Percentiles rank a stretch among this genome's conserved stretches.
These are phyloP conservation scores for Meda fulgida DNA, from an alignment of 2,797 vertebrate species.

Conservation along the genomic window DNA sequence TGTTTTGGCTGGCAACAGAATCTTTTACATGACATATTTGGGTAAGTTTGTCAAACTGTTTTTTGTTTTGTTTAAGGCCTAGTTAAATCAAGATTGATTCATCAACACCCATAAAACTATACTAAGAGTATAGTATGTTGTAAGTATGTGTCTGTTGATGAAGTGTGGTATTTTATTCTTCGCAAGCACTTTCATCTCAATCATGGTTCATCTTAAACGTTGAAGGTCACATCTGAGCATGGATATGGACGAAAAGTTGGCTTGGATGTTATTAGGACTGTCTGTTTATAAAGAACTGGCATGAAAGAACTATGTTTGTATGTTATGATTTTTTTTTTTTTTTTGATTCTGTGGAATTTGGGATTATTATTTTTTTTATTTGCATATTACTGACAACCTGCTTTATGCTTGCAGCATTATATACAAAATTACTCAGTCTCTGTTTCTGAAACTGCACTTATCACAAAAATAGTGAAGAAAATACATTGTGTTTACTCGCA, in stretches of 20 bases:
- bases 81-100: neutral
- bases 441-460: neutral
- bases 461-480: neutral
- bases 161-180: neutral
- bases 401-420: neutral
- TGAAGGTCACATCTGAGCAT: conserved; percentile 15
- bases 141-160: neutral
- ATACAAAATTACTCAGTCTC: neutral
- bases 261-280: neutral
- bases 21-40: neutral
- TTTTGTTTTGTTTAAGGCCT: neutral
- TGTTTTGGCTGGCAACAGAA: conserved; percentile 1
- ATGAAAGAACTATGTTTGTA: neutral
- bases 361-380: neutral
- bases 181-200: neutral
- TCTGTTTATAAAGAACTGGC: neutral
- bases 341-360: neutral
- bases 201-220: neutral
- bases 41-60: neutral
- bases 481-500: neutral
- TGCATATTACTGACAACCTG: neutral
- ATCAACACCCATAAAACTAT: neutral
- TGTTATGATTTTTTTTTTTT: neutral
- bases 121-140: neutral
- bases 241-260: neutral